Evolutionary conservation across 1,140 invertebrate genomes (phyloP).

Genomic region (Campoletis sonorensis): DNA sequence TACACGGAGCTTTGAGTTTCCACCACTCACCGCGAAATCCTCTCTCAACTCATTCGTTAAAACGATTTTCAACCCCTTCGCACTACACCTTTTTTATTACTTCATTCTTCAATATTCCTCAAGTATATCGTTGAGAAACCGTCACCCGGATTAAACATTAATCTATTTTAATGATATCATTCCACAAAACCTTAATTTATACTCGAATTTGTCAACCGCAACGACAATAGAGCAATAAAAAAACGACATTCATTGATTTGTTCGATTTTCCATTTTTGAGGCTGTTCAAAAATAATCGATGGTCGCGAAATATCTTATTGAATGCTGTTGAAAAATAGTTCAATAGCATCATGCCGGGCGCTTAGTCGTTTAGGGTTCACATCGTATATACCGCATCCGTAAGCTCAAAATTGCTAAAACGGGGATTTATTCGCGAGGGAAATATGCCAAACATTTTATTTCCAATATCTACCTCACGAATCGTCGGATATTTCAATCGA

Average conservation of each 20-base stretch:
- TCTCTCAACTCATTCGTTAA: constrained; percentile 20
- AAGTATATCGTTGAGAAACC: background rate
- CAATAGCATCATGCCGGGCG: background rate
- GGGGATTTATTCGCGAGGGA: constrained; percentile 56
- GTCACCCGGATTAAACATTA: too few relatives aligned
- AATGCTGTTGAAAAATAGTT: background rate
- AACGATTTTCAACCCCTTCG: constrained; percentile 40
- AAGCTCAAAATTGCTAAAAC: constrained; percentile 24
- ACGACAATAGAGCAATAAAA: too few relatives aligned
- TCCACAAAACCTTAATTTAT: too few relatives aligned
- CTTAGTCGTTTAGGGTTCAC: background rate
- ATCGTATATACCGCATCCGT: background rate
- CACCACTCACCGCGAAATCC: constrained; percentile 26
- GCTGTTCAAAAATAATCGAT: constrained; percentile 21
- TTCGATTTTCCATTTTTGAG: constrained; percentile 38
- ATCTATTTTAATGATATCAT: too few relatives aligned
- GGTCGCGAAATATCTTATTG: too few relatives aligned
- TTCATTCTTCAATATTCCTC: background rate
- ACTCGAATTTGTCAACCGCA: too few relatives aligned
- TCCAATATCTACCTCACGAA: constrained; percentile 64
- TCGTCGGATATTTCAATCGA: constrained; percentile 65
- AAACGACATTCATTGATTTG: background rate
- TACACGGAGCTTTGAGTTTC: constrained; percentile 34
- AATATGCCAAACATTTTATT: constrained; percentile 72
- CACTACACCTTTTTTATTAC: background rate